Base-by-base conservation (phyloP, 2,113 vertebrate species). In the Nothobranchius furzeri region DNA sequence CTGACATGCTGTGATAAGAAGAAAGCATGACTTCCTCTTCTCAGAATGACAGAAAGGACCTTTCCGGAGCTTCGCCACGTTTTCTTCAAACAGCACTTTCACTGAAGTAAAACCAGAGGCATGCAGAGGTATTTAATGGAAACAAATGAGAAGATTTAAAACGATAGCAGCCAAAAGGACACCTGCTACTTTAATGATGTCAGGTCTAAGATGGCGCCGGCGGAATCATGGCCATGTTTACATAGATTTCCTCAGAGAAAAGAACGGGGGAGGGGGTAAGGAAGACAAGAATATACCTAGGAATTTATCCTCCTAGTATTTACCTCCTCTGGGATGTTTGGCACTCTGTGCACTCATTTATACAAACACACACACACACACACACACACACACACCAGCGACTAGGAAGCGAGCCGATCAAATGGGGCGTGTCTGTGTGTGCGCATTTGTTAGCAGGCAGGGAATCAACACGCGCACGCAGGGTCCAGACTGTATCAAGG, bases 171-270 rank as follows among this genome's bases (percentile, higher is more conserved):
- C 17, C 55, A 42, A 68, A 70, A 69, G 70, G 77, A 60, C 75
- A 59, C 76, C 30, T 61, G 46, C 37, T 55, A 57, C 75, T 42
- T 24, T 37, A 30, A 10, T 59, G 61, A 24, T 53, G 36, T 87
- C 86, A 70, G 72, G 58, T 36, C 64, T 9, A 54, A 47, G 37
- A 37, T 3, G 59, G 61, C 11, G 59, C 42, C 11, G 49, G 54
- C 51, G 0, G 64, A 46, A 78, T 55, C 20, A 50, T 25, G 43
- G 17, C 40, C 42, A 52, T 82, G 86, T 90, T 88, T 85, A 73
- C 68, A 76, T 11, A 60, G 64, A 82, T 76, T 68, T 69, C 77
- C 70, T 79, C 62, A 30, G 68, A 64, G 58, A 43, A 15, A 47
- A 25, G 25, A 6, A 56, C 24, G 36, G 52, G 7, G 5, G 17